Conservation (phyloP, 2,797 vertebrate species). For the Semaprochilodus insignis region DNA sequence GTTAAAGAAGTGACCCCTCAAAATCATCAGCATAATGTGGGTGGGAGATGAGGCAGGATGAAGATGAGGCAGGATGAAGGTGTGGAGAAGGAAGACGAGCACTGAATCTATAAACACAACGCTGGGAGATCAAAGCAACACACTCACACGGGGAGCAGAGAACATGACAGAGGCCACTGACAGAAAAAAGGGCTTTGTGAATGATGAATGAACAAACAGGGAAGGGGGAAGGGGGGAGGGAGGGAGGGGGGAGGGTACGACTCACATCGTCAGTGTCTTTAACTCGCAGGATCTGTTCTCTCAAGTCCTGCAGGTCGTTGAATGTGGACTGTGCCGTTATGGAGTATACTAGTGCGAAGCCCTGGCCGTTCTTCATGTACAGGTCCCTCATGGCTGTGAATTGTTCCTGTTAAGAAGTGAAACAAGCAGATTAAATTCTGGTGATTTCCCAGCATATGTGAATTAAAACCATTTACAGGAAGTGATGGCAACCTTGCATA, state of each 20-base stretch:
- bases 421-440: not conserved
- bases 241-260: not conserved
- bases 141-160: not conserved
- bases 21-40: conserved; percentile 1
- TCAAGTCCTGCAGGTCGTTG: conserved; percentile 89
- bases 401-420: conserved; percentile 80
- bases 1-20: not conserved
- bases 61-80: not conserved
- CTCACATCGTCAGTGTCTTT: conserved; percentile 92
- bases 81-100: not conserved
- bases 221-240: too few species aligned
- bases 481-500: not conserved
- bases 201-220: not conserved
- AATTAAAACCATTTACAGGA: too few species aligned
- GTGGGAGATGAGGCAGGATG: not conserved
- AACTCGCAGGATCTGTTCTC: conserved; percentile 91
- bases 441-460: not conserved
- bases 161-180: not conserved
- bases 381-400: conserved; percentile 92
- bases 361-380: conserved; percentile 92
- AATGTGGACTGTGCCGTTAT: conserved; percentile 91
- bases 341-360: conserved; percentile 91
- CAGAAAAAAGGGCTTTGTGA: not conserved
- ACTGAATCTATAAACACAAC: not conserved
- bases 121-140: conserved; percentile 7